Evolutionary conservation across 2,888 invertebrate genomes (phyloP), one percentile per base, ranked within the genome.

Genomic region (Zhengitettix transpicula): DNA sequence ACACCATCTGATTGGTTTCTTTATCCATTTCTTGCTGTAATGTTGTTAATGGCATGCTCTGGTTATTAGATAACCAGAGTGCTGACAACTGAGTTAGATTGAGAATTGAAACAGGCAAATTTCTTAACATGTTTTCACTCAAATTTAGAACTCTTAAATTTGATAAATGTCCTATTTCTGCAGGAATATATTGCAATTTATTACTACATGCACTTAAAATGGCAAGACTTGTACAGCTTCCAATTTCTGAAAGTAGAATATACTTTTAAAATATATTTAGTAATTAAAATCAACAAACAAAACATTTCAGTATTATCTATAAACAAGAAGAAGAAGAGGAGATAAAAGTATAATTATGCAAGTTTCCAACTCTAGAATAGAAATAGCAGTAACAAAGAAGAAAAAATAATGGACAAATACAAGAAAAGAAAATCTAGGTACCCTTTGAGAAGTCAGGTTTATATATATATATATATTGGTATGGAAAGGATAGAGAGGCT

Each of bases 31-130:
- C 91, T 67, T 87, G 88, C 77, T 95, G 93, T 69, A 96, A 80
- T 66, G 89, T 92, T 47, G 93, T 87, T 71, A 95, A 75, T 53
- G 96, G 95, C 74, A 93, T 90, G 66, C 90, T 89, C 80, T 95
- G 89, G 76, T 93, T 95, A 71, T 93, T 92, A 64, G 93, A 89
- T 57, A 96, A 79, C 96, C 96, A 96, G 59, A 96, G 76, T 52
- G 95, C 95, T 66, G 86, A 84, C 61, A 91, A 76, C 71, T 84
- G 83, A 64, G 81, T 81, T 69, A 95, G 80, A 75, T 91, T 92
- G 58, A 92, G 80, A 69, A 96, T 81, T 55, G 92, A 89, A 64
- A 92, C 89, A 12, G 96, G 96, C 69, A 96, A 79, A 74, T 82
- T 83, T 67, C 78, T 81, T 57, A 96, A 78, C 65, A 83, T 82